Evolutionary conservation across 2,797 vertebrate species (phyloP), one percentile per base, ranked within the genome.

Genomic region (Cetoscarus ocellatus): DNA sequence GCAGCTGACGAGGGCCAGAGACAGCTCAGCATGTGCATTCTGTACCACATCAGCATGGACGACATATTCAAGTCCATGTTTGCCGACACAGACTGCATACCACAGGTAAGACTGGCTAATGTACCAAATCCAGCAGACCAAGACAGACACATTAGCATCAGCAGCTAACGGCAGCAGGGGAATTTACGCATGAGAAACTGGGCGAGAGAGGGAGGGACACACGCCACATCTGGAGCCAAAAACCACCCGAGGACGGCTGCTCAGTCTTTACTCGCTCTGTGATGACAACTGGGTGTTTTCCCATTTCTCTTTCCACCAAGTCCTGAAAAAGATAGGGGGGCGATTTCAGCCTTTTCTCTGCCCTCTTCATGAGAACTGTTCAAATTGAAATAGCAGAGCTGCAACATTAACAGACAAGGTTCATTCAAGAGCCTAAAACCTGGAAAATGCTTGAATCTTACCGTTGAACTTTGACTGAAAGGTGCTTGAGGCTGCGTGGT

Each of bases 21-120:
- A 85, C 96, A 96, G 91, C 93, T 96, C 77, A 94, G 96, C 48
- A 95, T 97, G 94, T 96, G 96, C 87, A 94, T 99, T 86, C 95
- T 99, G 75, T 97, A 98, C 90, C 97, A 97, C 91, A 96, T 99
- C 92, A 98, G 95, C 88, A 95, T 97, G 95, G 97, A 96, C 58
- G 96, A 98, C 86, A 94, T 94, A 77, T 97, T 96, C 89, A 97
- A 96, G 86, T 95, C 96, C 45, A 94, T 97, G 96, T 99, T 98
- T 90, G 96, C 97, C 0, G 95, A 96, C 85, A 97, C 97, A 0
- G 96, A 96, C 90, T 97, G 96, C 80, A 97, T 98, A 91, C 96
- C 96, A 14, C 97, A 97, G 96, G 96, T 98, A 94, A 50, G 95
- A 78, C 87, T 86, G 86, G 79, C 77, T 75, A 87, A 84, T 79